Base-by-base conservation (phyloP, 2,113 vertebrate species). In the Silurus meridionalis region DNA sequence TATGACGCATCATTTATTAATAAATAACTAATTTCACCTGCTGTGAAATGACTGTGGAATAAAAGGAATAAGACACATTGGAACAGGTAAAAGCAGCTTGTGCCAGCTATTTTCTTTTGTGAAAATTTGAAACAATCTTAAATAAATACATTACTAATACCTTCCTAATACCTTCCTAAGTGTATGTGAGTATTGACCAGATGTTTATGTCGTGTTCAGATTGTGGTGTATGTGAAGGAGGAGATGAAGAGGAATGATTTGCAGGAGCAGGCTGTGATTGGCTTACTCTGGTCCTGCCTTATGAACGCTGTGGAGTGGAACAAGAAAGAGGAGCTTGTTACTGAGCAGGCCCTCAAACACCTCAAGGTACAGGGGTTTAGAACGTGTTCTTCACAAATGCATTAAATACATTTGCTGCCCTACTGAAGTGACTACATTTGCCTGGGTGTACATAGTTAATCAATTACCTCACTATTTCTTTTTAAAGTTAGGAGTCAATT, bases 271-370 rank as follows among this genome's bases (percentile, higher is more conserved):
- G 96, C 96, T 1, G 96, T 97, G 87, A 96, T 97, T 0, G 96
- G 96, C 48, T 95, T 98, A 79, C 92, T 98, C 83, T 98, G 97
- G 97, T 95, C 95, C 11, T 97, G 96, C 82, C 89, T 98, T 83
- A 98, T 98, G 97, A 97, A 97, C 14, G 96, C 95, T 4, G 96
- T 98, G 37, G 97, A 98, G 79, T 98, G 97, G 97, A 98, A 98
- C 91, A 98, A 98, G 92, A 98, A 98, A 80, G 97, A 98, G 87
- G 97, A 98, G 60, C 93, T 98, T 50, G 97, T 98, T 66, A 96
- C 97, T 2, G 97, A 98, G 81, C 97, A 98, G 90, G 97, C 97
- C 48, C 96, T 98, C 19, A 98, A 97, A 93, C 97, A 98, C 91
- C 95, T 98, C 80, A 98, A 98, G 95, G 97, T 97, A 89, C 17